Conservation (phyloP, 2,113 vertebrate species). For the Cariama cristata region DNA sequence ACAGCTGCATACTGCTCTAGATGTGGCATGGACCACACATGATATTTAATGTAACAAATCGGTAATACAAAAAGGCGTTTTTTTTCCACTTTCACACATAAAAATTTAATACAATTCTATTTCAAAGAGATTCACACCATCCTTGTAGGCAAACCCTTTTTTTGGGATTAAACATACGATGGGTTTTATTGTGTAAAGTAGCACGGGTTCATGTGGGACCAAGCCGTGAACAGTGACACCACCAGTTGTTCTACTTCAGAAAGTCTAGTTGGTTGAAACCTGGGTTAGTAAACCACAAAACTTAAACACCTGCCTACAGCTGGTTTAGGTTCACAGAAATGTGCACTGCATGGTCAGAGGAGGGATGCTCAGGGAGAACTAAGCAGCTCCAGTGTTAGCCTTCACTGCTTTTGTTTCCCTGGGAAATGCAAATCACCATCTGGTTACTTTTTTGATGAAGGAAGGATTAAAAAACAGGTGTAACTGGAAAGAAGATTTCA, state of each 20-base stretch:
- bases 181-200: background rate
- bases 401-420: background rate
- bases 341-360: background rate
- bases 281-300: background rate
- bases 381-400: background rate
- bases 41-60: background rate
- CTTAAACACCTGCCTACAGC: background rate
- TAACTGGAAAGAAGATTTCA: conserved; percentile 12
- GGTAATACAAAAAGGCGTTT: background rate
- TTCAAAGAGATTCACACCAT: background rate
- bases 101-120: background rate
- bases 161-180: background rate
- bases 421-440: conserved; percentile 17
- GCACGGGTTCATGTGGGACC: background rate
- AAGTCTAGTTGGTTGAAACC: background rate
- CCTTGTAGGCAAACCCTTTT: background rate
- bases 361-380: background rate
- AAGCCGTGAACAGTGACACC: background rate
- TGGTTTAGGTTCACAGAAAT: background rate
- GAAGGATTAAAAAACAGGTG: conserved; percentile 55
- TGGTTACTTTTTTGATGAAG: background rate
- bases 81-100: background rate
- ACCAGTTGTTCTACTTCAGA: background rate
- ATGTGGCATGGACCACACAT: background rate
- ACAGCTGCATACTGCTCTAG: conserved; percentile 49